Percentiles rank a stretch among this genome's conserved stretches.
Evolutionary conservation across 2,113 vertebrate genomes (phyloP).

Genomic region (Sylvicapra grimmia): DNA sequence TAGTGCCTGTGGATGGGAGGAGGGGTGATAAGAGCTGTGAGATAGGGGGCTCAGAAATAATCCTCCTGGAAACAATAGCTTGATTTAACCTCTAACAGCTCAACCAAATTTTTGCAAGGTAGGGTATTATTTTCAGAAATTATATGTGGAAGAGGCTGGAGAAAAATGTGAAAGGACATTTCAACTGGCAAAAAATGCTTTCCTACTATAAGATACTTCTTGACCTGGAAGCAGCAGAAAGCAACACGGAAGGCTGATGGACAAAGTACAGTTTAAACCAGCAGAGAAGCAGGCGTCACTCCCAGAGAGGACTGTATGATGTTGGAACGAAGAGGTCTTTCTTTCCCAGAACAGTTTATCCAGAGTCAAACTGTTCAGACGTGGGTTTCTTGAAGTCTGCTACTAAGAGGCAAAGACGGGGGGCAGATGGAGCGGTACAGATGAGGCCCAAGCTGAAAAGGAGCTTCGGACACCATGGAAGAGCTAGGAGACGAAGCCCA

Average conservation of each 20-base stretch:
- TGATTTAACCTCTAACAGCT: not conserved
- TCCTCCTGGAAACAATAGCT: not conserved
- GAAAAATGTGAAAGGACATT: not conserved
- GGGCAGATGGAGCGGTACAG: not conserved
- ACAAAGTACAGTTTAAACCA: not conserved
- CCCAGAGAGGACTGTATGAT: too few species aligned
- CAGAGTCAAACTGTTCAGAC: not conserved
- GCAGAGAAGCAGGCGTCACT: not conserved
- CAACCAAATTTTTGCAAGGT: not conserved
- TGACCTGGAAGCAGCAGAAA: not conserved
- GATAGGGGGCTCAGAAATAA: not conserved
- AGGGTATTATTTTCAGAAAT: not conserved
- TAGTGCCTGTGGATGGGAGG: not conserved
- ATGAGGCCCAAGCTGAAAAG: not conserved
- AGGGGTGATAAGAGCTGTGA: not conserved
- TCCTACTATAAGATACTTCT: not conserved
- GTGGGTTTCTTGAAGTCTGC: not conserved
- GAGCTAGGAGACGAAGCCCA: not conserved
- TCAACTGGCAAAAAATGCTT: not conserved
- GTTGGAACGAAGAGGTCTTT: accelerated
- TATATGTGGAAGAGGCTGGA: not conserved
- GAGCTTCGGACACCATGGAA: too few species aligned
- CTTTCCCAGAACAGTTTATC: not conserved
- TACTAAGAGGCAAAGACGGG: accelerated
- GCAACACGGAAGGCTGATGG: not conserved